A percentile compares a stretch with the other conserved stretches of the same genome.
phyloP scores from a whole-genome alignment of 2,797 vertebrate species.

The Helicolenus hilgendorfi region DNA sequence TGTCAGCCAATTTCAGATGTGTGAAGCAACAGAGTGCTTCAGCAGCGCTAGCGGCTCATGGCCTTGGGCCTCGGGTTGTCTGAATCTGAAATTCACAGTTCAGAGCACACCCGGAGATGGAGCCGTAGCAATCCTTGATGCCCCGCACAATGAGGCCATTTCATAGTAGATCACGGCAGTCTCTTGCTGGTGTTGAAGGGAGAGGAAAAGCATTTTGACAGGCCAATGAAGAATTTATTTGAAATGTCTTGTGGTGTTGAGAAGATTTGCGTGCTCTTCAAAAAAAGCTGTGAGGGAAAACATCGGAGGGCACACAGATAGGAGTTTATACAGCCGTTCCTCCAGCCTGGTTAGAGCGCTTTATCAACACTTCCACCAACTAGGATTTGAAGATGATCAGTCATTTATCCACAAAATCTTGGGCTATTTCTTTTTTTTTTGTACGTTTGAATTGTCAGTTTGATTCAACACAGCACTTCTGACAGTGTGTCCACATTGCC shows the following conservation, averaged over 20 bases:
- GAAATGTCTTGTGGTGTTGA: conserved; percentile 87
- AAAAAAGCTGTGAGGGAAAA: conserved; percentile 62
- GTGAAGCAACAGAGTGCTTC: conserved; percentile 86
- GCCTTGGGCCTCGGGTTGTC: conserved; percentile 85
- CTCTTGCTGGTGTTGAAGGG: conserved; percentile 85
- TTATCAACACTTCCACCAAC: conserved; percentile 49
- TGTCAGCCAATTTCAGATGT: conserved; percentile 86
- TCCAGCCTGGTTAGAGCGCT: conserved; percentile 35
- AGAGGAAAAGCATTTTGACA: conserved; percentile 89
- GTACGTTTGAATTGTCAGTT: conserved; percentile 54
- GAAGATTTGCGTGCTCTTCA: conserved; percentile 83
- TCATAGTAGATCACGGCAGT: conserved; percentile 81
- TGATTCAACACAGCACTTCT: conserved; percentile 58
- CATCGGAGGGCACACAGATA: conserved; percentile 41
- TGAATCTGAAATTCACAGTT: conserved; percentile 88
- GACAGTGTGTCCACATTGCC: conserved; percentile 60
- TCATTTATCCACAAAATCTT: conserved; percentile 56
- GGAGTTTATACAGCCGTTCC: conserved; percentile 46
- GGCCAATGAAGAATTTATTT: conserved; percentile 90
- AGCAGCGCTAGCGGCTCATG: conserved; percentile 76
- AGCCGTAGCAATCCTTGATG: conserved; percentile 82
- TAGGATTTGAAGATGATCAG: conserved; percentile 38
- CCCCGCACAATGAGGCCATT: conserved; percentile 87
- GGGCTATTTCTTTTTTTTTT: background rate
- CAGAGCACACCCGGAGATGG: conserved; percentile 82